Conservation (phyloP, 2,797 vertebrate species). For the Betta splendens region DNA sequence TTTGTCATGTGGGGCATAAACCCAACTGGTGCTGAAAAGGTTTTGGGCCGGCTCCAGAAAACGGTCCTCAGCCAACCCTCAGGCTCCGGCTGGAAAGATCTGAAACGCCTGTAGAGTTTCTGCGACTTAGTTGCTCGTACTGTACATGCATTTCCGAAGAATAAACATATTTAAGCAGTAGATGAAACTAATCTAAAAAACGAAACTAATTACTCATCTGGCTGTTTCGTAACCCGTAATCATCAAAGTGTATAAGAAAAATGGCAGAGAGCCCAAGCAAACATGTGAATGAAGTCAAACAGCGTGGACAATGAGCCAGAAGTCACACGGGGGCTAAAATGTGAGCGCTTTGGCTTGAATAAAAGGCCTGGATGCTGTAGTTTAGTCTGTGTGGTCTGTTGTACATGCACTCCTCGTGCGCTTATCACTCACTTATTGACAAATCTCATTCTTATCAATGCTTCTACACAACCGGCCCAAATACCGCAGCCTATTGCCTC, state of each 20-base stretch:
- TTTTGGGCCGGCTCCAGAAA: conserved; percentile 62
- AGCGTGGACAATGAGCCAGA: background rate
- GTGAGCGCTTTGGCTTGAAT: background rate
- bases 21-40: conserved; percentile 58
- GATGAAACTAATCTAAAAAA: too few species aligned
- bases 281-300: conserved; percentile 31
- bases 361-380: background rate
- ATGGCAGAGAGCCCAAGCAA: conserved; percentile 31
- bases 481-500: conserved; percentile 49
- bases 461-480: conserved; percentile 36
- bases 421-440: conserved; percentile 42
- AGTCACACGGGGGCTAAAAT: background rate
- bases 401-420: conserved; percentile 17
- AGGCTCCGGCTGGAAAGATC: conserved; percentile 28
- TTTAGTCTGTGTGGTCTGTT: conserved; percentile 33
- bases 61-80: conserved; percentile 25
- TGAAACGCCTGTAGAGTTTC: conserved; percentile 24
- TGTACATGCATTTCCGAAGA: too few species aligned
- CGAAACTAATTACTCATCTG: background rate
- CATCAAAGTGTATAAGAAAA: too few species aligned
- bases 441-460: conserved; percentile 47
- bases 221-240: background rate
- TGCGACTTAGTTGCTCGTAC: background rate
- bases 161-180: too few species aligned
- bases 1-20: conserved; percentile 67